These are phyloP conservation scores for Halichoeres trimaculatus DNA, from an alignment of 2,113 vertebrate species.

Conservation along the genomic window DNA sequence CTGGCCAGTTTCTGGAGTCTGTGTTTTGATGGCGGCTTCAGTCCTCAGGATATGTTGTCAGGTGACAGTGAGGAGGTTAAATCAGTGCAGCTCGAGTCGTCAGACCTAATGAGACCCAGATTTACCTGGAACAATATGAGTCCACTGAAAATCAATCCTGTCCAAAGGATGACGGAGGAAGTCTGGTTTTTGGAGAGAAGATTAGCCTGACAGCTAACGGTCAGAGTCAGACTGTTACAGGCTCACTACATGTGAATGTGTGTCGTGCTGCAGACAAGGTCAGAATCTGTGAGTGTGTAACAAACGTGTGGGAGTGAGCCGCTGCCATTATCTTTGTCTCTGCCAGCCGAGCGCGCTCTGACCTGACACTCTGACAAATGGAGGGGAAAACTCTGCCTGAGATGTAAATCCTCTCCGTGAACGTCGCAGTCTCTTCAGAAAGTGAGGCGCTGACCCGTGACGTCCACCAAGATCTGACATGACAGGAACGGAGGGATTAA, in stretches of 20 bases:
- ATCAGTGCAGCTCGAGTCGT: no score
- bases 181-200: no score
- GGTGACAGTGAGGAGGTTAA: no score
- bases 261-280: slow-evolving; percentile 88
- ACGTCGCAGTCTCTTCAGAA: slow-evolving; percentile 88
- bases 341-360: slow-evolving; percentile 86
- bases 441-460: slow-evolving; percentile 91
- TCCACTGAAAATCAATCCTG: no score
- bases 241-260: slow-evolving; percentile 82
- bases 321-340: slow-evolving; percentile 90
- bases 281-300: slow-evolving; percentile 91
- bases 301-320: slow-evolving; percentile 84
- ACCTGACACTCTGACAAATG: slow-evolving; percentile 96
- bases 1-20: no score
- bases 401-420: slow-evolving; percentile 90
- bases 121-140: no score
- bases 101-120: no score
- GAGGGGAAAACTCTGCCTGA: slow-evolving; percentile 92
- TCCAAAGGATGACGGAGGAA: no score
- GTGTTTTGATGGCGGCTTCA: no score
- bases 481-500: slow-evolving; percentile 87
- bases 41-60: no score
- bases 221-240: slow-evolving; percentile 42
- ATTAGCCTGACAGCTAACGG: slow-evolving; percentile 39
- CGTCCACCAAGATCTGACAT: slow-evolving; percentile 89